Percentiles rank a stretch among this genome's conserved stretches.
Evolutionary conservation across 30 jellyfish, hydroid and myxozoan species (phyloP).

Genomic region (Turritopsis dohrnii): DNA sequence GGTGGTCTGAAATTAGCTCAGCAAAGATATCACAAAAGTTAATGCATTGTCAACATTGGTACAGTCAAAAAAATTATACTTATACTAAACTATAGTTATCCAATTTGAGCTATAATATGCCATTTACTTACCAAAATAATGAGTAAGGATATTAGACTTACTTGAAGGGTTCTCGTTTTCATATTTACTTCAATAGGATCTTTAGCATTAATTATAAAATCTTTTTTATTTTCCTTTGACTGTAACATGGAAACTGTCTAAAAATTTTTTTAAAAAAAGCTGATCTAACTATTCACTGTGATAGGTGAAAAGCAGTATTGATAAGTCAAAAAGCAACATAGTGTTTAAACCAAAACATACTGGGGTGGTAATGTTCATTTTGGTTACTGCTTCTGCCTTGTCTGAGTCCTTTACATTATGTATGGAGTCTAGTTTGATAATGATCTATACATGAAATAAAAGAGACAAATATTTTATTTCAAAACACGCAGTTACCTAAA

Average conservation of each 20-base stretch:
- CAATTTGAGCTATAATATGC: background rate
- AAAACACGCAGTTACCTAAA: background rate
- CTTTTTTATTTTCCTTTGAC: background rate
- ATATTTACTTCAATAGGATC: background rate
- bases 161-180: background rate
- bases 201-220: background rate
- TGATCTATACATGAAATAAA: background rate
- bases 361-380: background rate
- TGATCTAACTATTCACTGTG: background rate
- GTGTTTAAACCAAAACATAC: background rate
- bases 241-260: background rate
- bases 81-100: background rate
- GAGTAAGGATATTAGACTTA: background rate
- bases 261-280: background rate
- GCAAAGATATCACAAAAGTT: background rate
- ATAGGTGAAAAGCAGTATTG: background rate
- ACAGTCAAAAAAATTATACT: background rate
- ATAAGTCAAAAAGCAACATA: background rate
- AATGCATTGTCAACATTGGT: background rate
- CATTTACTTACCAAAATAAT: background rate
- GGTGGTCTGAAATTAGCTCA: background rate
- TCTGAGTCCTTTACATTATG: background rate
- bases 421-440: background rate
- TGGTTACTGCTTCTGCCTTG: background rate
- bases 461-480: background rate